These are phyloP conservation scores for Syngnathus typhle DNA, from an alignment of 2,113 vertebrate species.

Conservation along the genomic window DNA sequence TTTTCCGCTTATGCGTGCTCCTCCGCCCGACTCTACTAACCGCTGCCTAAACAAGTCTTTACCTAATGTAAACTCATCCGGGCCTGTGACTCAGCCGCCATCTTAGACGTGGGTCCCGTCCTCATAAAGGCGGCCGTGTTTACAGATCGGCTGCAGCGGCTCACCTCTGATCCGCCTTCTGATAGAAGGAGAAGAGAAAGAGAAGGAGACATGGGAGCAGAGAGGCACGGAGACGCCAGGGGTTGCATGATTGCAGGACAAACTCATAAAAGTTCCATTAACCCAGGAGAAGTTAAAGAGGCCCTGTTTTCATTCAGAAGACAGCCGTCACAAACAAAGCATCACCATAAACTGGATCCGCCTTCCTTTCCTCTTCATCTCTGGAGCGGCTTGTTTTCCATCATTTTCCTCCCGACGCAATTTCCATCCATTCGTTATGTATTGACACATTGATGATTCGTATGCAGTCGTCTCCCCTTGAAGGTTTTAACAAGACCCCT, in stretches of 20 bases:
- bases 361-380: constrained; percentile 46
- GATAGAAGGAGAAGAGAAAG: constrained; percentile 28
- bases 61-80: constrained; percentile 50
- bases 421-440: neutral
- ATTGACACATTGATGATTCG: neutral
- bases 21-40: constrained; percentile 37
- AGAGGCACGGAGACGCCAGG: constrained; percentile 71
- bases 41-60: constrained; percentile 56
- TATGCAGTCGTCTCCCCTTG: neutral
- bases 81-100: constrained; percentile 33
- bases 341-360: constrained; percentile 87
- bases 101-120: constrained; percentile 26
- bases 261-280: constrained; percentile 99
- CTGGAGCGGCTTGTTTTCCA: constrained; percentile 20
- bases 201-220: constrained; percentile 32
- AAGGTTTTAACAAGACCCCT: neutral
- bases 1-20: constrained; percentile 17
- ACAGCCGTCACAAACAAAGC: constrained; percentile 98
- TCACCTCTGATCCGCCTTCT: constrained; percentile 54
- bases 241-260: constrained; percentile 84
- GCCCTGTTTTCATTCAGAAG: constrained; percentile 96
- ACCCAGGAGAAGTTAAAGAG: constrained; percentile 90
- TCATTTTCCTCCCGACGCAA: neutral
- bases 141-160: constrained; percentile 57
- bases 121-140: constrained; percentile 58